phyloP scores from a whole-genome alignment of 2,113 vertebrate species.

The Echinops telfairi region DNA sequence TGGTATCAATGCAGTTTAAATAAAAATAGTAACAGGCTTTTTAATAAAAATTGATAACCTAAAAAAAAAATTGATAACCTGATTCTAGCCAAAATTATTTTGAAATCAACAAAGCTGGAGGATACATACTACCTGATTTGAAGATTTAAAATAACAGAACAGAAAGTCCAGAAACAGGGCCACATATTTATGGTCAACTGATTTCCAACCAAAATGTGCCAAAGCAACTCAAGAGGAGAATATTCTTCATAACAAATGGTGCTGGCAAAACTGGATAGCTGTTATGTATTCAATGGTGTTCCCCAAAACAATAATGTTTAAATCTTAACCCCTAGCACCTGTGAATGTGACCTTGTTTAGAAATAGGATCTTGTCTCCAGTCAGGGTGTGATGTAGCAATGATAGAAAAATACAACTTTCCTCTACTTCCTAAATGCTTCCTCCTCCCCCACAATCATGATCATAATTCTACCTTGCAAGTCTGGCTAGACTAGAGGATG shows the following conservation, averaged over 20 bases:
- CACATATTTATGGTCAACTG: neutral
- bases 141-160: neutral
- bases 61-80: neutral
- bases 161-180: neutral
- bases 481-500: no score
- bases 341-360: neutral
- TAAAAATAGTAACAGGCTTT: neutral
- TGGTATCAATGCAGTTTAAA: neutral
- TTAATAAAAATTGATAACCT: no score
- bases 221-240: neutral
- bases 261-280: no score
- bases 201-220: neutral
- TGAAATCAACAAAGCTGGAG: neutral
- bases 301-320: neutral
- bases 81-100: conserved; percentile 21
- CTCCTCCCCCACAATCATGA: no score
- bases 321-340: neutral
- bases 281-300: neutral
- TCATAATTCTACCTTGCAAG: no score
- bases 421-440: no score
- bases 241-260: neutral
- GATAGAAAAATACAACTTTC: no score
- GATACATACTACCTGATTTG: neutral
- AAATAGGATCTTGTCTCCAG: neutral
- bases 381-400: no score